phyloP scores from a whole-genome alignment of 2,888 invertebrate species.

The Eristalis intricaria region DNA sequence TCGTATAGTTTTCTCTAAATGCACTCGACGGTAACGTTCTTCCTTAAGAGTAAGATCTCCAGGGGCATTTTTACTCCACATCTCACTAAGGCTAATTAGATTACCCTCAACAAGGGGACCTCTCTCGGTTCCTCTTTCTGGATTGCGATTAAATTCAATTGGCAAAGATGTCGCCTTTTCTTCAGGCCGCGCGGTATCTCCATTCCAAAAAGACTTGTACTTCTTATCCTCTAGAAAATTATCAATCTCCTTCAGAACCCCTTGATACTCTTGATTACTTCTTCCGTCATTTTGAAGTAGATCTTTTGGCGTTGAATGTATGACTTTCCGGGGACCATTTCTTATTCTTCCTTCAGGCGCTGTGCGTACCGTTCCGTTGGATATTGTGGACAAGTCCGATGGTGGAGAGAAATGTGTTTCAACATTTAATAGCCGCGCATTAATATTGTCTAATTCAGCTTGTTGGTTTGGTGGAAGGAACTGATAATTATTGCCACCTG shows the following conservation, averaged over 20 bases:
- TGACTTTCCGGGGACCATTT: constrained; percentile 70
- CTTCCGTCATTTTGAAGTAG: constrained; percentile 11
- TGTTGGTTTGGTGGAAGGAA: constrained; percentile 76
- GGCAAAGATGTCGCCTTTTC: constrained; percentile 74
- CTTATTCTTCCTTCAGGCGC: constrained; percentile 50
- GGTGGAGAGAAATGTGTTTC: constrained; percentile 75
- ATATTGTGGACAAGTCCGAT: constrained; percentile 79
- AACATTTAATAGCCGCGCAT: constrained; percentile 76
- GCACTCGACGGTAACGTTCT: constrained; percentile 89
- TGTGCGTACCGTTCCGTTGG: constrained; percentile 76
- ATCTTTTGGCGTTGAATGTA: constrained; percentile 79
- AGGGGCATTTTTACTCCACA: constrained; percentile 80
- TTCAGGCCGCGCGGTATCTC: constrained; percentile 44
- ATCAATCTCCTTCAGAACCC: constrained; percentile 79
- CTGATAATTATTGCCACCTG: constrained; percentile 46
- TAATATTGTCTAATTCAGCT: constrained; percentile 78
- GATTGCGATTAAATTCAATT: constrained; percentile 70
- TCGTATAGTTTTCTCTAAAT: constrained; percentile 88
- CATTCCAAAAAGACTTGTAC: constrained; percentile 65
- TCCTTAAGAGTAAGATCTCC: constrained; percentile 85
- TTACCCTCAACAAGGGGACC: constrained; percentile 66
- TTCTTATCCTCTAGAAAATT: constrained; percentile 76
- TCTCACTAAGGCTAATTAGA: constrained; percentile 79
- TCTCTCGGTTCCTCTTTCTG: constrained; percentile 16
- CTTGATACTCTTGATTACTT: constrained; percentile 65